Conservation (phyloP, 2,113 vertebrate species). For the Charadrius vociferus region DNA sequence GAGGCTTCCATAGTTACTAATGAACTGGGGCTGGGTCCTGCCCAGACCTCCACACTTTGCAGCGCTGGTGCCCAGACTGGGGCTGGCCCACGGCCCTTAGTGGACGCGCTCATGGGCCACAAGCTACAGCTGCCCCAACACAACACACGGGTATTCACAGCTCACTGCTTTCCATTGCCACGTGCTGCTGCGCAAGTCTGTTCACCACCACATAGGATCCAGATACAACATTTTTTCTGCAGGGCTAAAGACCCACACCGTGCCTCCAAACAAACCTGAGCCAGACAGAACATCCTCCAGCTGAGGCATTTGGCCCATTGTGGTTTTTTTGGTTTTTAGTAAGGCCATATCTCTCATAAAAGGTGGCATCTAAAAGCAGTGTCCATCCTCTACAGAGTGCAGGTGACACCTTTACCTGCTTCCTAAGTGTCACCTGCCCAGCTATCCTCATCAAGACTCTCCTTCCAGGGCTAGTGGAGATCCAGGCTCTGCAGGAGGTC, state of each 20-base stretch:
- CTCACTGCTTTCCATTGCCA: not conserved
- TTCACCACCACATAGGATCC: not conserved
- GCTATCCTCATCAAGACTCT: not conserved
- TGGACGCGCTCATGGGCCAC: not conserved
- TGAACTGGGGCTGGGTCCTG: not conserved
- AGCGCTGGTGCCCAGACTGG: not conserved
- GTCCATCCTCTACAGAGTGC: not conserved
- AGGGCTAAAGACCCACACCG: not conserved
- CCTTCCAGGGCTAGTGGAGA: not conserved
- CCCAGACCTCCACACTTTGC: not conserved
- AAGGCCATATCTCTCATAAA: not conserved
- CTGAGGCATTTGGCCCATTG: not conserved
- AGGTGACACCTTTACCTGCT: not conserved
- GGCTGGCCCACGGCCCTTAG: not conserved
- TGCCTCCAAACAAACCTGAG: not conserved
- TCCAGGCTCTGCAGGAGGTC: not conserved
- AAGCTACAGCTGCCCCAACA: not conserved
- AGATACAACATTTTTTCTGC: not conserved
- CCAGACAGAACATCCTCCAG: not conserved
- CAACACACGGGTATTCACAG: not conserved
- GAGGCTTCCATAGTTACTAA: not conserved
- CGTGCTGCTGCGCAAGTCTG: not conserved
- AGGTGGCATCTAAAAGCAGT: not conserved
- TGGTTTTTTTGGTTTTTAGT: accelerated
- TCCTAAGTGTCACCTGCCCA: not conserved